Evolutionary conservation across 2,113 vertebrate genomes (phyloP).

Genomic region (Cepphus grylle): DNA sequence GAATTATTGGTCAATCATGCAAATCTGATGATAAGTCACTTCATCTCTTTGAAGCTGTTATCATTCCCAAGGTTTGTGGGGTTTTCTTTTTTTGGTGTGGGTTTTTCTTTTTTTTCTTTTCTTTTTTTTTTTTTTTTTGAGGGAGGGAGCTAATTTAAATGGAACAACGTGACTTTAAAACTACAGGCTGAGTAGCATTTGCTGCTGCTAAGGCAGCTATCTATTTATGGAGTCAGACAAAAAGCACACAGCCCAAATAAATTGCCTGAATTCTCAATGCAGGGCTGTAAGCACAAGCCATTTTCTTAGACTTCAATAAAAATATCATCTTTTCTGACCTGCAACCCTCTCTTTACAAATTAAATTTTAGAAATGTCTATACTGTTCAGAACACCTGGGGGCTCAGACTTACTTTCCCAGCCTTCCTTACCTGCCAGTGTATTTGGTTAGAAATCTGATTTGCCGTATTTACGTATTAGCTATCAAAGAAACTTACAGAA

Average conservation of each 20-base stretch:
- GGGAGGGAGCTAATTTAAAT: slow-evolving; percentile 62
- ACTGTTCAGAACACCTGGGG: background rate
- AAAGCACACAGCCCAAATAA: slow-evolving; percentile 64
- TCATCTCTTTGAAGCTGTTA: slow-evolving; percentile 39
- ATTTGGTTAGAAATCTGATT: slow-evolving; percentile 22
- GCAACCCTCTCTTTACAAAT: background rate
- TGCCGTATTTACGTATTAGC: background rate
- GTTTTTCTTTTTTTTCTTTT: background rate
- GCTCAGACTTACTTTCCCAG: background rate
- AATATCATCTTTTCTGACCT: background rate
- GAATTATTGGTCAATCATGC: background rate
- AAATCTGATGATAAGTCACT: slow-evolving; percentile 31
- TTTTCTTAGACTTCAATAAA: background rate
- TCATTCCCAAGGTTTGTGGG: slow-evolving; percentile 10
- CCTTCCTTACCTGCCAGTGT: background rate
- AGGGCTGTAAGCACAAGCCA: slow-evolving; percentile 37
- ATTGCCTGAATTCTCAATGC: slow-evolving; percentile 60
- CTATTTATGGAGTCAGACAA: slow-evolving; percentile 75
- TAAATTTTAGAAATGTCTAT: background rate
- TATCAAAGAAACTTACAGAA: background rate
- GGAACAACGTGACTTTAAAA: slow-evolving; percentile 68
- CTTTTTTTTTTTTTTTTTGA: slow-evolving; percentile 26
- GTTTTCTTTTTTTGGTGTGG: background rate
- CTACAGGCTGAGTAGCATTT: slow-evolving; percentile 57
- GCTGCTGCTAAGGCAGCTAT: slow-evolving; percentile 71